Evolutionary conservation across 2,888 invertebrate species (phyloP), one percentile per base, ranked within the genome.

Genomic region (Periphyllus acericola): DNA sequence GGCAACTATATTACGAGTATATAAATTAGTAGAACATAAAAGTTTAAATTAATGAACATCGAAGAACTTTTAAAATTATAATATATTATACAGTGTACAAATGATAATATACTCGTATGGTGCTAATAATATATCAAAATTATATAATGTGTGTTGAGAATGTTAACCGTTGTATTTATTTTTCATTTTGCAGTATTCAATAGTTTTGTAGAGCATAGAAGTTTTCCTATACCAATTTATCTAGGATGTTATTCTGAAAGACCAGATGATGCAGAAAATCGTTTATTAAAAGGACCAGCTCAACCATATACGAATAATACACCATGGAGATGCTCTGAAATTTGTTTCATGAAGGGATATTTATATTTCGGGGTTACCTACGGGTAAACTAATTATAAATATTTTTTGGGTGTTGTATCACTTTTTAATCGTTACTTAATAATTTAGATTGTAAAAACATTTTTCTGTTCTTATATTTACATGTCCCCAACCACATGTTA

Each of bases 231-330:
- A 55, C 46, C 75, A 46, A 87, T 79, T 36, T 90, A 90, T 84
- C 83, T 90, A 32, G 90, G 90, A 19, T 90, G 90, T 80, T 90
- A 89, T 79, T 88, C 89, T 80, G 90, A 90, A 52, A 88, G 84
- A 25, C 84, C 89, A 6, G 83, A 75, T 9, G 89, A 88, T 72
- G 85, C 83, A 40, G 87, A 60, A 60, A 81, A 81, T 60, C 89
- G 90, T 66, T 83, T 90, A 71, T 84, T 90, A 72, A 89, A 86
- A 78, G 90, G 90, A 29, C 88, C 79, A 11, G 78, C 86, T 25
- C 87, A 89, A 60, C 89, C 90, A 11, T 89, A 90, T 52, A 60
- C 40, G 3, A 79, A 89, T 40, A 89, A 89, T 78, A 83, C 89
- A 19, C 90, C 90, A 17, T 66, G 88, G 6, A 82, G 84, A 68